These are phyloP conservation scores for Eulemur albifrons DNA, from an alignment of 2,797 vertebrate genomes.

Conservation along the genomic window DNA sequence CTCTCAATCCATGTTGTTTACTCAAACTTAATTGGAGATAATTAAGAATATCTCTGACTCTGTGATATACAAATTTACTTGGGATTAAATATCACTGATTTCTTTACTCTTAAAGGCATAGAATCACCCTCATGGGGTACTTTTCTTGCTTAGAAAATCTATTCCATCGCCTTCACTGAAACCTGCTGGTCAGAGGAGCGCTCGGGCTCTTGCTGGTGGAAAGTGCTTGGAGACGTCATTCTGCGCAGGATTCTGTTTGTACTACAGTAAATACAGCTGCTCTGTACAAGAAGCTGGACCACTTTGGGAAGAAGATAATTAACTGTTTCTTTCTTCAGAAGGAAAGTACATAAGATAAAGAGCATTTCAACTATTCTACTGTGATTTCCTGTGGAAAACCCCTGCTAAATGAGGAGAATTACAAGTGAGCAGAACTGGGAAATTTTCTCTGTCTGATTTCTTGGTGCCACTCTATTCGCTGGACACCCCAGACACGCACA, in stretches of 20 bases:
- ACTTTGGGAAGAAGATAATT: constrained; percentile 23
- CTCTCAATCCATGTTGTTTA: neutral
- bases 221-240: neutral
- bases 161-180: neutral
- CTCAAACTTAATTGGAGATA: constrained; percentile 19
- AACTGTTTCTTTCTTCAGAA: constrained; percentile 59
- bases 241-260: constrained; percentile 23
- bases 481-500: constrained; percentile 44
- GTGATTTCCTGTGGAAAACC: constrained; percentile 75
- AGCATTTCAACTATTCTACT: constrained; percentile 56
- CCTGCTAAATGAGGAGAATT: constrained; percentile 65
- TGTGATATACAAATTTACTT: constrained; percentile 12
- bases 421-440: constrained; percentile 68
- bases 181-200: neutral
- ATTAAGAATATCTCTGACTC: constrained; percentile 17
- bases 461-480: constrained; percentile 57
- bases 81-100: neutral
- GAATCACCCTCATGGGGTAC: neutral
- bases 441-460: constrained; percentile 71
- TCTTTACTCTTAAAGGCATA: neutral
- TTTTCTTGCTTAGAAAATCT: constrained; percentile 24
- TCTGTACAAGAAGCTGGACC: neutral
- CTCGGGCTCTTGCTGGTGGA: neutral
- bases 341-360: constrained; percentile 67
- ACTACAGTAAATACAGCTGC: constrained; percentile 34